Evolutionary conservation across 2,888 invertebrate genomes (phyloP).

Genomic region (Galeruca laticollis): DNA sequence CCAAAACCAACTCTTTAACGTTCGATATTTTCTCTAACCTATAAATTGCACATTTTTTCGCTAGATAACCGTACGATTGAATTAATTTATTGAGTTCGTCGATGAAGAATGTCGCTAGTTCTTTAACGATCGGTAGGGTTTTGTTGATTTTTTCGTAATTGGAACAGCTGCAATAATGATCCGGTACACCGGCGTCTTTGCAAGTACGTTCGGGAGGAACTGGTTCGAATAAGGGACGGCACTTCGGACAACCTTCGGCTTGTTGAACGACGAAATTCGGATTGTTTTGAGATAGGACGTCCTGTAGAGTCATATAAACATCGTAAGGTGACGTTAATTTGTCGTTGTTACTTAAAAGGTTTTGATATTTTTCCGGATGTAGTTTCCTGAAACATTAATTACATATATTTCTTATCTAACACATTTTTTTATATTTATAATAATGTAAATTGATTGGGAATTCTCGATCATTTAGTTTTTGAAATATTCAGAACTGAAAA

Average conservation of each 20-base stretch:
- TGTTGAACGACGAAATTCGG: slow-evolving; percentile 55
- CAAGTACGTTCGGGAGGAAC: slow-evolving; percentile 75
- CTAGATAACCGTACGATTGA: slow-evolving; percentile 37
- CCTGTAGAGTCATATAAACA: slow-evolving; percentile 78
- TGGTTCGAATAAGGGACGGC: slow-evolving; percentile 75
- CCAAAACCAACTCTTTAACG: slow-evolving; percentile 49
- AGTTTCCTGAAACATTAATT: slow-evolving; percentile 40
- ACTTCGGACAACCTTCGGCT: slow-evolving; percentile 74
- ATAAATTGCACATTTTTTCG: slow-evolving; percentile 53
- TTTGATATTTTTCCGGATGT: slow-evolving; percentile 70
- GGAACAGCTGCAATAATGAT: slow-evolving; percentile 83
- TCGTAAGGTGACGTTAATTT: slow-evolving; percentile 82
- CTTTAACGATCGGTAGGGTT: slow-evolving; percentile 68
- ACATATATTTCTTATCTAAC: too few species aligned
- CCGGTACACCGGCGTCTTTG: slow-evolving; percentile 74
- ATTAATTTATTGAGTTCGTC: slow-evolving; percentile 51
- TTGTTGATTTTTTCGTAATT: slow-evolving; percentile 68
- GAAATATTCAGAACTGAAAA: too few species aligned
- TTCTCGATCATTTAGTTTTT: too few species aligned
- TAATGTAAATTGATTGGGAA: too few species aligned
- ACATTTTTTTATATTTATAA: too few species aligned
- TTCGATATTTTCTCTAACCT: slow-evolving; percentile 53
- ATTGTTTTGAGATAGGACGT: slow-evolving; percentile 66
- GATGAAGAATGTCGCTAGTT: slow-evolving; percentile 70
- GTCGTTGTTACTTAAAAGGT: slow-evolving; percentile 73